Percentiles rank a stretch among this genome's conserved stretches.
These are phyloP conservation scores for Asbolus verrucosus DNA, from an alignment of 1,140 invertebrate genomes.

Conservation along the genomic window DNA sequence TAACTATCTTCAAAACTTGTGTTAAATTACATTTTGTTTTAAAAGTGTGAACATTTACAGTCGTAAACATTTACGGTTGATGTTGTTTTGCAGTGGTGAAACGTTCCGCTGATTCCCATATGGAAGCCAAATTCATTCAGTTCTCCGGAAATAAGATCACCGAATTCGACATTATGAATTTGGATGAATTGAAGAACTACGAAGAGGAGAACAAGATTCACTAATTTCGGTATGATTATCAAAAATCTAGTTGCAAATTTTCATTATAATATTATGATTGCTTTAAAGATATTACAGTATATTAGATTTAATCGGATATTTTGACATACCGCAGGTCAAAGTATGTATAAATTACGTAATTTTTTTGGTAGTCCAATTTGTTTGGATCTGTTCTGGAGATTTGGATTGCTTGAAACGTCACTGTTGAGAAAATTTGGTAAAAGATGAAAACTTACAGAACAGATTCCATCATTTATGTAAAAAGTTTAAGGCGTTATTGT, in stretches of 20 bases:
- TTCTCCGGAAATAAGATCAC: slow-evolving; percentile 81
- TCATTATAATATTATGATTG: slow-evolving; percentile 30
- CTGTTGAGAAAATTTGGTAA: neutral
- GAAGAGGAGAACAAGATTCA: slow-evolving; percentile 52
- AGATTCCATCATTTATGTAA: neutral
- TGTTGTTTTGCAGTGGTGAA: slow-evolving; percentile 83
- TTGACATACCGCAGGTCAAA: slow-evolving; percentile 7
- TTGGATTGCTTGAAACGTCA: too few relatives aligned
- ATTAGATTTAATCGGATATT: slow-evolving; percentile 1
- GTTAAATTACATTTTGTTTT: too few relatives aligned
- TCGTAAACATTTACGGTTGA: too few relatives aligned
- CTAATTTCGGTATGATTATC: neutral
- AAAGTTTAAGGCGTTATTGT: slow-evolving; percentile 36
- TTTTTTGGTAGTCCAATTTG: neutral
- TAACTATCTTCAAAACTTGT: too few relatives aligned
- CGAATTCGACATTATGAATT: slow-evolving; percentile 80
- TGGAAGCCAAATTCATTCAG: slow-evolving; percentile 74
- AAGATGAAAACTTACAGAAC: neutral
- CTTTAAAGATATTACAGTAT: slow-evolving; percentile 18
- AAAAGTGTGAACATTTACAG: too few relatives aligned
- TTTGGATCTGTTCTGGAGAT: neutral
- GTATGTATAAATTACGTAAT: slow-evolving; percentile 31
- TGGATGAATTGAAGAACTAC: slow-evolving; percentile 68
- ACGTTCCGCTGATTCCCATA: slow-evolving; percentile 70
- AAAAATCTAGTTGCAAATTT: slow-evolving; percentile 10